phyloP scores from a whole-genome alignment of 2,797 vertebrate genomes.

The Sciurus carolinensis region DNA sequence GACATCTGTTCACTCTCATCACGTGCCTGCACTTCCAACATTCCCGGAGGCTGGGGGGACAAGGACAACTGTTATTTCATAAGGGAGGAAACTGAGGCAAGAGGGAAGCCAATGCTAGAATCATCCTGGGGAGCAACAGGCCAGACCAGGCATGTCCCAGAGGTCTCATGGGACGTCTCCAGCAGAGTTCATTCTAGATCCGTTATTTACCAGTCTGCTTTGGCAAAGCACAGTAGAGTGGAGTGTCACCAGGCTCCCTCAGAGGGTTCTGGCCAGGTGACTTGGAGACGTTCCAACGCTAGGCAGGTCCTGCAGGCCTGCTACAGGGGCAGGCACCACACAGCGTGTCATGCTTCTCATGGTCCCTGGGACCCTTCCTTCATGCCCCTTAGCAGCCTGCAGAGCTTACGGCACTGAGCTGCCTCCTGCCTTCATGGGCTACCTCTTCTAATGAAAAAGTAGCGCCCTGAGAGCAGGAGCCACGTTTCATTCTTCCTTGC shows the following conservation, averaged over 20 bases:
- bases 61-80: not conserved
- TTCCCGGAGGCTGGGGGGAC: not conserved
- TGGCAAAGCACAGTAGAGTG: fast-evolving
- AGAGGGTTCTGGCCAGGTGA: not conserved
- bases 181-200: not conserved
- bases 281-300: fast-evolving
- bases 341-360: fast-evolving
- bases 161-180: not conserved
- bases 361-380: not conserved
- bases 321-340: fast-evolving
- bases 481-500: not conserved
- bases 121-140: fast-evolving
- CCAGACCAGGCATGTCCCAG: fast-evolving
- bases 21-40: not conserved
- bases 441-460: not conserved
- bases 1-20: slow-evolving; percentile 45
- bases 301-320: not conserved
- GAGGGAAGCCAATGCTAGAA: not conserved
- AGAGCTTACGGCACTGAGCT: not conserved
- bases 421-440: not conserved
- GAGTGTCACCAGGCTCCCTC: not conserved
- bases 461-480: not conserved
- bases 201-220: fast-evolving
- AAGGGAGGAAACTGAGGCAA: slow-evolving; percentile 9
- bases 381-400: not conserved